phyloP scores from a whole-genome alignment of 2,797 vertebrate genomes.

The Toxotes lorentzi region DNA sequence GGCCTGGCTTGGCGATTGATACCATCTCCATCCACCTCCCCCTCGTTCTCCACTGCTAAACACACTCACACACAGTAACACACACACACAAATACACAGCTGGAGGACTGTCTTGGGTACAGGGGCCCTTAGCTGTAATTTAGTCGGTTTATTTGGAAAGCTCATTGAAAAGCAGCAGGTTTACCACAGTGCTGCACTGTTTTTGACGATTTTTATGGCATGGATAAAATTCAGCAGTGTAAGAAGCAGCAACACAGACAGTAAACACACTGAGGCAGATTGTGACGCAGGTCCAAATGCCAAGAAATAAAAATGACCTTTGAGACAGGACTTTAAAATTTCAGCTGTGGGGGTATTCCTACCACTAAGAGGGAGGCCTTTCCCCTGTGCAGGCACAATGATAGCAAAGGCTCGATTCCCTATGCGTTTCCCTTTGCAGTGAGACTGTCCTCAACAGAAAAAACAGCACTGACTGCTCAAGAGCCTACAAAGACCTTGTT shows the following conservation, averaged over 20 bases:
- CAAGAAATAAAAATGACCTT: not conserved
- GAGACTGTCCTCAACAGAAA: not conserved
- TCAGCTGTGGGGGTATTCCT: not conserved
- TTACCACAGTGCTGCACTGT: not conserved
- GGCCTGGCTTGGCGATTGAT: conserved; percentile 84
- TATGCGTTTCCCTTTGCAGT: not conserved
- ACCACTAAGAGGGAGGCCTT: conserved; percentile 7
- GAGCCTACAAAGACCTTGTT: not conserved
- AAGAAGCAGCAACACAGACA: not conserved
- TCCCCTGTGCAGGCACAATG: not conserved
- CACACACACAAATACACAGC: conserved; percentile 62
- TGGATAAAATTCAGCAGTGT: not conserved
- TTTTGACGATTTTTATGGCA: not conserved
- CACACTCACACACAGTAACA: conserved; percentile 58
- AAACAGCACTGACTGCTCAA: not conserved
- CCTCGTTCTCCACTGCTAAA: conserved; percentile 67
- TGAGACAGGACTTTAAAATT: not conserved
- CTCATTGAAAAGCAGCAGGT: conserved; percentile 24
- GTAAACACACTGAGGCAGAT: not conserved
- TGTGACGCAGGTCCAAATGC: not conserved
- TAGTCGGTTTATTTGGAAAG: conserved; percentile 43
- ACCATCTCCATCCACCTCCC: conserved; percentile 86
- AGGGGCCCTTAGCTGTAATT: conserved; percentile 64
- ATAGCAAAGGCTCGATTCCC: not conserved
- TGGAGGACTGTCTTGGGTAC: conserved; percentile 48